Evolutionary conservation across 2,113 vertebrate genomes (phyloP).

Genomic region (Micromys minutus): DNA sequence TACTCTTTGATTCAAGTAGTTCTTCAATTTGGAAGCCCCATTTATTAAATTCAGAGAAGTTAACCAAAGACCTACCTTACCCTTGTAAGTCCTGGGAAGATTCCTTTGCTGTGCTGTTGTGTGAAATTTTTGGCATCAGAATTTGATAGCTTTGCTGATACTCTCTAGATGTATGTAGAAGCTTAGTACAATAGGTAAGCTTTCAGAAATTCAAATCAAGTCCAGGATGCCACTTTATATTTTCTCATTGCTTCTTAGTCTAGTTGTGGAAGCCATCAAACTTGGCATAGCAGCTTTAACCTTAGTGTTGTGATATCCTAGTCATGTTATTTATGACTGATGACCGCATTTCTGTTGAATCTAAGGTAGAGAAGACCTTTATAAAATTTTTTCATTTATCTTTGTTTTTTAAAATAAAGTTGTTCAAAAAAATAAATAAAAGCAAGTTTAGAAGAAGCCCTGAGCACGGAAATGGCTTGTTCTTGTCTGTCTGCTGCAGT

Average conservation of each 20-base stretch:
- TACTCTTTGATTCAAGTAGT: slow-evolving; percentile 8
- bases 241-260: slow-evolving; percentile 39
- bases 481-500: slow-evolving; percentile 33
- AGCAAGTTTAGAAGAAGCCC: slow-evolving; percentile 26
- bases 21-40: slow-evolving; percentile 7
- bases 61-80: slow-evolving; percentile 18
- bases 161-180: not conserved
- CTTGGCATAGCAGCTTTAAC: slow-evolving; percentile 42
- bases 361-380: slow-evolving; percentile 32
- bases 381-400: too few relatives aligned
- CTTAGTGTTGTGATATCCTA: not conserved
- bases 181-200: not conserved
- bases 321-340: slow-evolving; percentile 33
- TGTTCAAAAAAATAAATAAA: too few relatives aligned
- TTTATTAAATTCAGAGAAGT: slow-evolving; percentile 52
- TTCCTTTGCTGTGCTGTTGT: not conserved
- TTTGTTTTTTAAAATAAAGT: too few relatives aligned
- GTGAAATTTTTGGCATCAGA: slow-evolving; percentile 45
- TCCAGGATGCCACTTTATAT: not conserved
- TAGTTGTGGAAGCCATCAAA: slow-evolving; percentile 47
- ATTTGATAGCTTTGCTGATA: slow-evolving; percentile 12
- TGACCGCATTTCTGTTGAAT: slow-evolving; percentile 21
- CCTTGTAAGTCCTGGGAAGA: not conserved
- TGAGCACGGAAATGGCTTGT: slow-evolving; percentile 11
- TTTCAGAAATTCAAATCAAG: slow-evolving; percentile 58